Evolutionary conservation across 2,113 vertebrate genomes (phyloP).

Genomic region (Brachyistius frenatus): DNA sequence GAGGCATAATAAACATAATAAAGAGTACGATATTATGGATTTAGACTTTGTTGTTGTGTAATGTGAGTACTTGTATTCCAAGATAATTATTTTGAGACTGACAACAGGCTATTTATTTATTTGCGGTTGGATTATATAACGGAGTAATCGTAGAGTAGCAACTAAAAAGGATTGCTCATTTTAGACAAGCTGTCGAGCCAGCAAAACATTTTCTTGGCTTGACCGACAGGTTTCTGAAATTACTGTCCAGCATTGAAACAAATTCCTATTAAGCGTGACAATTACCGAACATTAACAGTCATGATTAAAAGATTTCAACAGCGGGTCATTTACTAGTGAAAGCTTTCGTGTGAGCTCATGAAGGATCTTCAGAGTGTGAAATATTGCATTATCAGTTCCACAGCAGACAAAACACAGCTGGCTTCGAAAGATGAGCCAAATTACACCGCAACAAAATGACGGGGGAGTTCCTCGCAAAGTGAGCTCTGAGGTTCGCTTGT

Average conservation of each 20-base stretch:
- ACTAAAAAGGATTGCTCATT: no score
- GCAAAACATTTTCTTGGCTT: not conserved
- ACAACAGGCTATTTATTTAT: no score
- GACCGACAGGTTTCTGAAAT: not conserved
- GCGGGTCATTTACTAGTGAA: slow-evolving; percentile 7
- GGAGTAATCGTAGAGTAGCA: no score
- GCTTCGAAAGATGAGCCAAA: slow-evolving; percentile 15
- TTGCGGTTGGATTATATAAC: no score
- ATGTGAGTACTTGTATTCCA: no score
- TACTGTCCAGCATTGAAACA: not conserved
- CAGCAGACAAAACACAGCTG: slow-evolving; percentile 21
- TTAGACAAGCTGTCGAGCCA: no score
- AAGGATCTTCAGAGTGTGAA: slow-evolving; percentile 40
- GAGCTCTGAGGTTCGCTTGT: not conserved
- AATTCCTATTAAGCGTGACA: not conserved
- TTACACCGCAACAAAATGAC: slow-evolving; percentile 25
- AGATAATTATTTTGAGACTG: no score
- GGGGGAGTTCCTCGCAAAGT: not conserved
- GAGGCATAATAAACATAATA: no score
- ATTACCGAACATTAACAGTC: not conserved
- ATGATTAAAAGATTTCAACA: slow-evolving; percentile 15
- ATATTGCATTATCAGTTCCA: slow-evolving; percentile 42
- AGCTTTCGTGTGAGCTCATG: slow-evolving; percentile 24
- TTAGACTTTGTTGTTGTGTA: no score
- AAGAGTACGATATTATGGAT: no score